Conservation (phyloP, 1,140 invertebrate genomes). For the Sipha flava region DNA sequence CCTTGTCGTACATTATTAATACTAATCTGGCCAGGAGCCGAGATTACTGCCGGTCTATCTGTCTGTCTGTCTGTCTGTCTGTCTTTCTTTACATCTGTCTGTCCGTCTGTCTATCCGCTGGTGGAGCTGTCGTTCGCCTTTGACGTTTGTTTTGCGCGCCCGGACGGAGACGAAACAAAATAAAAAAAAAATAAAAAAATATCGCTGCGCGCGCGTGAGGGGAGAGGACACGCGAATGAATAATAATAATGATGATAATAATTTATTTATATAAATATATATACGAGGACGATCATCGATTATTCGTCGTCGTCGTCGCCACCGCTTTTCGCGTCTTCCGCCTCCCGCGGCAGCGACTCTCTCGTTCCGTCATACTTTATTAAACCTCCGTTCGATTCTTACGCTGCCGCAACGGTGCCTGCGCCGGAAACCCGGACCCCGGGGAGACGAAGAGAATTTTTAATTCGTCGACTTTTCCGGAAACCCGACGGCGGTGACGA, state of each 20-base stretch:
- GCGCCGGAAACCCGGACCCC: neutral
- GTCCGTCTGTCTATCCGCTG: slow-evolving; percentile 1
- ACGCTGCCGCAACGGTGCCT: neutral
- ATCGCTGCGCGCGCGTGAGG: neutral
- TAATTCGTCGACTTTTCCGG: neutral
- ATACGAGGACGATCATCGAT: no score
- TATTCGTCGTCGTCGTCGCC: no score
- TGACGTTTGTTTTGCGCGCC: slow-evolving; percentile 13
- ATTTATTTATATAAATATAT: no score
- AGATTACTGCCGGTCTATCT: slow-evolving; percentile 2
- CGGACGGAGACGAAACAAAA: neutral
- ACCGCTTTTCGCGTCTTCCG: no score
- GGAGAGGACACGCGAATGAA: no score
- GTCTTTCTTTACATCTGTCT: slow-evolving; percentile 12
- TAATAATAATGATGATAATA: no score
- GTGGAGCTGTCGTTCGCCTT: neutral
- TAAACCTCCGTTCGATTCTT: neutral
- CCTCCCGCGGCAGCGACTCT: no score
- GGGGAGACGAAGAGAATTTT: neutral
- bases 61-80: neutral
- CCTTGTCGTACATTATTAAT: slow-evolving; percentile 23
- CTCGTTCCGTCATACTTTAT: neutral
- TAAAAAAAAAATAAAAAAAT: neutral
- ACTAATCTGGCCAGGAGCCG: slow-evolving; percentile 3
- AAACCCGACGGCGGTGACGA: no score